Base-by-base conservation (phyloP, 1,140 invertebrate species). In the Drosophila elegans region DNA sequence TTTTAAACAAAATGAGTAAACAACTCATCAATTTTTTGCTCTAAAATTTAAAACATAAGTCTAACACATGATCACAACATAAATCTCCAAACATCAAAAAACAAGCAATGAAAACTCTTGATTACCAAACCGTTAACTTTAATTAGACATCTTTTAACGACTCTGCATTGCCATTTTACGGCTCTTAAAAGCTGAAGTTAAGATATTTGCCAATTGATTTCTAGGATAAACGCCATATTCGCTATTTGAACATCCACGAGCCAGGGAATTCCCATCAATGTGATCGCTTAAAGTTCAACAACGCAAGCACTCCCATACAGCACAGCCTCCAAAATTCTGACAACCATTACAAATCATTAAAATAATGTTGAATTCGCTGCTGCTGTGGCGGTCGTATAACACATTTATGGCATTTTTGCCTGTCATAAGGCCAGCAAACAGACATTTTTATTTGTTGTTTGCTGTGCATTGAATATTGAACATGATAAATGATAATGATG, bases 361-460 rank as follows among this genome's bases (percentile, higher is more conserved):
- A 78, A 63, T 67, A 75, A 75, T 66, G 71, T 75, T 56, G 27
- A 66, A 71, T 67, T 45, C 60, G 38, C 79, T 62, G 54, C 78
- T 56, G 53, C 52, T 55, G 63, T 48, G 60, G 77, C 66, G 66
- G 21, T 63, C 59, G 55, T 73, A 78, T 60, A 78, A 72, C 60
- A 80, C 59, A 80, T 80, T 57, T 74, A 78, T 83, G 75, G 72
- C 63, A 68, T 78, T 83, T 83, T 46, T 60, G 71, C 39, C 78
- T 80, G 79, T 86, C 79, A 86, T 80, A 81, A 73, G 69, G 84
- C 66, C 75, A 66, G 78, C 75, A 63, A 74, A 79, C 74, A 88
- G 83, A 83, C 75, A 79, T 88, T 86, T 86, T 88, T 86, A 86
- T 86, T 85, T 86, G 63, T 78, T 81, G 66, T 88, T 82, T 66